These are phyloP conservation scores for Phymanthus crucifer DNA, from an alignment of 92 coral and sea anemone species.

Conservation along the genomic window DNA sequence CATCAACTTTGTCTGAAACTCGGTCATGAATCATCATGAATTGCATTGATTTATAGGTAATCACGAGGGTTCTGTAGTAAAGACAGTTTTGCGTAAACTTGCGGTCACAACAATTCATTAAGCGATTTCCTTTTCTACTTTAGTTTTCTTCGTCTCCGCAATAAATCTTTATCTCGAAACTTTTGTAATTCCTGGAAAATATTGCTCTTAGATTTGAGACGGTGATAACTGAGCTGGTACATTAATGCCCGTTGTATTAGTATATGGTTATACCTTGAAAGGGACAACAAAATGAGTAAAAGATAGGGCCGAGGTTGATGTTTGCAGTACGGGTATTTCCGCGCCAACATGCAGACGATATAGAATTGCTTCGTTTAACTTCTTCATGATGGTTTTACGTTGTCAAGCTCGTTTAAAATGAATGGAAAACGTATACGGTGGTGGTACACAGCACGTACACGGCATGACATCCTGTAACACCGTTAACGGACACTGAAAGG, in stretches of 20 bases:
- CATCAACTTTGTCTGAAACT: neutral
- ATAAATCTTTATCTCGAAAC: neutral
- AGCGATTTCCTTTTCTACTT: neutral
- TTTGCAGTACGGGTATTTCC: too few relatives aligned
- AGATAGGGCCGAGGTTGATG: too few relatives aligned
- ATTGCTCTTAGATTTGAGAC: neutral
- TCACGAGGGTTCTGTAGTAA: neutral
- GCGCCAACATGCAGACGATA: too few relatives aligned
- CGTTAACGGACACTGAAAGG: too few relatives aligned
- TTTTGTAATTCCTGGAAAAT: neutral
- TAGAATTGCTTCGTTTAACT: too few relatives aligned
- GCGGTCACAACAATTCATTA: neutral
- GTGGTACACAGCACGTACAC: neutral
- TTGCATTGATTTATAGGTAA: neutral
- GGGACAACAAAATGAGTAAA: too few relatives aligned
- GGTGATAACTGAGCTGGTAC: neutral
- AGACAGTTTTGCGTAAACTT: neutral
- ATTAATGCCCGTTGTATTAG: too few relatives aligned
- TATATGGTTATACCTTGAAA: too few relatives aligned
- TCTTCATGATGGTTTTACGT: too few relatives aligned
- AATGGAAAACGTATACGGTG: neutral
- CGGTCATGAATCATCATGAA: too few relatives aligned
- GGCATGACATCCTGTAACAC: neutral
- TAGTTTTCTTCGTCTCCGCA: neutral
- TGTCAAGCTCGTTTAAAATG: too few relatives aligned